Percentiles rank a stretch among this genome's conserved stretches.
Evolutionary conservation across 2,888 invertebrate species (phyloP).

Genomic region (Chrysolina americana): DNA sequence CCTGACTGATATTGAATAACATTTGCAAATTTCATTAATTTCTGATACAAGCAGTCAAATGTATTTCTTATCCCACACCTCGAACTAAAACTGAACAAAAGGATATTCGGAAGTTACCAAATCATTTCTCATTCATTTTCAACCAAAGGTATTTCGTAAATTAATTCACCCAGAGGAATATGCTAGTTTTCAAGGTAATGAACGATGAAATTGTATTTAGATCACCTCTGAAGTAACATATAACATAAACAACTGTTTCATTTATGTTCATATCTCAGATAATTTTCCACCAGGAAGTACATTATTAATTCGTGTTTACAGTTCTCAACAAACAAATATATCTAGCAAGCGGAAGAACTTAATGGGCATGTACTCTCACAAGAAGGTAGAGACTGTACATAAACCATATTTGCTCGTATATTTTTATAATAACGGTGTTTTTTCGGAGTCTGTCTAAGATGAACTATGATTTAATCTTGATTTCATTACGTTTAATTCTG

Average conservation of each 20-base stretch:
- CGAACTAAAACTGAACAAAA: too few relatives aligned
- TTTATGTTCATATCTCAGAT: neutral
- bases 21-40: too few relatives aligned
- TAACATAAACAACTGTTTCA: neutral
- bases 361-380: neutral
- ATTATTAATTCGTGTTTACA: constrained; percentile 2
- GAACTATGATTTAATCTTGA: constrained; percentile 53
- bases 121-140: too few relatives aligned
- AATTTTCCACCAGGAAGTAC: constrained; percentile 11
- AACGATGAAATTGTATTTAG: too few relatives aligned
- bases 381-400: neutral
- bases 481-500: constrained; percentile 48
- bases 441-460: constrained; percentile 40
- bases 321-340: constrained; percentile 1
- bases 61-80: too few relatives aligned
- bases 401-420: constrained; percentile 8
- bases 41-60: too few relatives aligned
- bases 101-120: too few relatives aligned
- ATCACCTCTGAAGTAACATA: too few relatives aligned
- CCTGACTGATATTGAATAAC: too few relatives aligned
- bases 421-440: neutral
- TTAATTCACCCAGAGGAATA: too few relatives aligned
- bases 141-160: too few relatives aligned
- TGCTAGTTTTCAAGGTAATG: too few relatives aligned
- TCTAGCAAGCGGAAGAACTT: neutral